Percentiles rank a stretch among this genome's conserved stretches.
Evolutionary conservation across 1,140 invertebrate species (phyloP).

Genomic region (Camponotus vicinus): DNA sequence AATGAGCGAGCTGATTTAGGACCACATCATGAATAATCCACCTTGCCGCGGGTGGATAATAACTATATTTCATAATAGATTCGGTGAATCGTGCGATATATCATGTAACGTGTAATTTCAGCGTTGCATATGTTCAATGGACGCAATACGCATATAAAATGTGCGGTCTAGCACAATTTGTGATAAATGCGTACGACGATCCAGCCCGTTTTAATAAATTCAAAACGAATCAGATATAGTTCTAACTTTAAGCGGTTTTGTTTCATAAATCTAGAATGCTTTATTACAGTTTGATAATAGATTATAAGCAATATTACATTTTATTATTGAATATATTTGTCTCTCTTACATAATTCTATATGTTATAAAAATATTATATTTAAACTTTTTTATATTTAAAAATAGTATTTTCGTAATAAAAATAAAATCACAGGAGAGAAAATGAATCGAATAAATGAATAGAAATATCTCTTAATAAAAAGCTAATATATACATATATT

Average conservation of each 20-base stretch:
- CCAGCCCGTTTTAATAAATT: conserved; percentile 37
- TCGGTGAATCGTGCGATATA: conserved; percentile 38
- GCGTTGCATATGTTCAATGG: conserved; percentile 28
- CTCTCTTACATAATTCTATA: conserved; percentile 3
- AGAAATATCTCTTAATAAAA: neutral
- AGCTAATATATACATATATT: too few relatives aligned
- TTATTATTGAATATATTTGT: neutral
- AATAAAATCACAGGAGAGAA: neutral
- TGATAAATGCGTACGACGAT: conserved; percentile 27
- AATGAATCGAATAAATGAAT: neutral
- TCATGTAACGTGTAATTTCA: conserved; percentile 49
- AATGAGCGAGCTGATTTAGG: conserved; percentile 41
- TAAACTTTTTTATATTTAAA: neutral
- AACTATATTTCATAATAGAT: conserved; percentile 52
- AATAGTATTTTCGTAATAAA: neutral
- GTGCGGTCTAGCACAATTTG: conserved; percentile 34
- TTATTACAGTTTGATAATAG: conserved; percentile 33
- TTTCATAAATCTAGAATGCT: conserved; percentile 29
- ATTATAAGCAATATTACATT: neutral
- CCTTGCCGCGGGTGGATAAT: conserved; percentile 34
- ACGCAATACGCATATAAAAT: conserved; percentile 14
- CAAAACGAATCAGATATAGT: conserved; percentile 12
- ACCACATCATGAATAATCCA: conserved; percentile 33
- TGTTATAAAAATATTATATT: neutral
- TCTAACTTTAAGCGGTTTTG: neutral